Evolutionary conservation across 2,113 vertebrate species (phyloP).

Genomic region (Dipodomys stephensi): DNA sequence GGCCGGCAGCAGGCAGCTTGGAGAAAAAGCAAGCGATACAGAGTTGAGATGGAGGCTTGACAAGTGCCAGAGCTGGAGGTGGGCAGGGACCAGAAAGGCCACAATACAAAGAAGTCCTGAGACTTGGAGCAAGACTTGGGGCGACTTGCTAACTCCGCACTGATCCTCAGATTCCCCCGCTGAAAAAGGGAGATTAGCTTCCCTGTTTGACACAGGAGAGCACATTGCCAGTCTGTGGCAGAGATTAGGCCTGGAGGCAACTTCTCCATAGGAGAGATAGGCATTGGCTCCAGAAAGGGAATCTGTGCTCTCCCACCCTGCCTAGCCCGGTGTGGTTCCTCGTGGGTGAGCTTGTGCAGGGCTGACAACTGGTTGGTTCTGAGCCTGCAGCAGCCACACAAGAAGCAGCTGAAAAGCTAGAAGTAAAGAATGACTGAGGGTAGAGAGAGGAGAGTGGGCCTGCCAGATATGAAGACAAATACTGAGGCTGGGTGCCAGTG

Average conservation of each 20-base stretch:
- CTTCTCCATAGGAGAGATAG: background rate
- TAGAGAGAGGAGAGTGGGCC: background rate
- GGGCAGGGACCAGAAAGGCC: background rate
- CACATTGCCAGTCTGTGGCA: background rate
- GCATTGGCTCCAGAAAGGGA: background rate
- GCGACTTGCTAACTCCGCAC: background rate
- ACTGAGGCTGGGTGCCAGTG: background rate
- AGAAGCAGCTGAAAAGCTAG: background rate
- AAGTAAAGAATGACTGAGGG: background rate
- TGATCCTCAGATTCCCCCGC: background rate
- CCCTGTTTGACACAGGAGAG: background rate
- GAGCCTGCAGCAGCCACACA: background rate
- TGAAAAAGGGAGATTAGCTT: background rate
- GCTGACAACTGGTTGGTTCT: fast-evolving
- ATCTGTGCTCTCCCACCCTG: background rate
- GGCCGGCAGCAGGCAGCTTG: background rate
- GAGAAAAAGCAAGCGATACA: background rate
- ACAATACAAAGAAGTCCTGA: background rate
- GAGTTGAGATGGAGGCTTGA: background rate
- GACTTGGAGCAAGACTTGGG: background rate
- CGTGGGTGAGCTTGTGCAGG: background rate
- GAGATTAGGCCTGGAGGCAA: background rate
- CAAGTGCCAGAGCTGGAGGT: background rate
- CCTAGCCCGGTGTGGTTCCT: background rate
- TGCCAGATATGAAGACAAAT: background rate